Base-by-base conservation (phyloP, 2,113 vertebrate genomes). In the Motacilla alba region DNA sequence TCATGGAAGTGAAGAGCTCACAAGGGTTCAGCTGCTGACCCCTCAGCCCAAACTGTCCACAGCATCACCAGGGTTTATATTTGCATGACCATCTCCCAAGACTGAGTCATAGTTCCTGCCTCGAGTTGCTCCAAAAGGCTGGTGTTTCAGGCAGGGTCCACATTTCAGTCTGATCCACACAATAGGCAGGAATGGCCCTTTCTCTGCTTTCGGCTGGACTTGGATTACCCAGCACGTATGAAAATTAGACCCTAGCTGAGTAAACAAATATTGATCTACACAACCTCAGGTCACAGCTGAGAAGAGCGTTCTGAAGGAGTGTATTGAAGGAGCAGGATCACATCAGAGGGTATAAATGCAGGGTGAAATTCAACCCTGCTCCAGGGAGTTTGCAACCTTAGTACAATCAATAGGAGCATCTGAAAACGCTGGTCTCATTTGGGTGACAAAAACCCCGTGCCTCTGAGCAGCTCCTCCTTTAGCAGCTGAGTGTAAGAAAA, bases 201-300 rank as follows among this genome's bases (percentile, higher is more conserved):
- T 86, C 86, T 83, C 31, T 74, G 55, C n/a, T 4, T 69, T 77
- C 6, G 10, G 23, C 27, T 47, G 9, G 53, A 56, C 50, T 23
- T 53, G 59, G 63, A 56, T 73, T 92, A 73, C 59, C 13, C 10
- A 80, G 72, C 0, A 0, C 16, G 11, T 44, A 66, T 30, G 93
- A 92, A 95, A 90, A 94, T 94, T 26, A 89, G 53, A 53, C 31
- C 26, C 0, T 5, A 80, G 59, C 50, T 74, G 68, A 81, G 68
- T 74, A 89, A 92, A 90, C 80, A 96, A 90, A 86, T 90, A 96
- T 91, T 86, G 96, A 95, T 94, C 76, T 33, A 20, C 20, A 23
- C 55, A 89, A 47, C 70, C 86, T 44, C 75, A 64, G 94, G 94
- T 94, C 83, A 73, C 83, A 28, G 91, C 62, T 92, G 75, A 90